Evolutionary conservation across 2,797 vertebrate genomes (phyloP), one percentile per base, ranked within the genome.

Genomic region (Pipistrellus nathusii): DNA sequence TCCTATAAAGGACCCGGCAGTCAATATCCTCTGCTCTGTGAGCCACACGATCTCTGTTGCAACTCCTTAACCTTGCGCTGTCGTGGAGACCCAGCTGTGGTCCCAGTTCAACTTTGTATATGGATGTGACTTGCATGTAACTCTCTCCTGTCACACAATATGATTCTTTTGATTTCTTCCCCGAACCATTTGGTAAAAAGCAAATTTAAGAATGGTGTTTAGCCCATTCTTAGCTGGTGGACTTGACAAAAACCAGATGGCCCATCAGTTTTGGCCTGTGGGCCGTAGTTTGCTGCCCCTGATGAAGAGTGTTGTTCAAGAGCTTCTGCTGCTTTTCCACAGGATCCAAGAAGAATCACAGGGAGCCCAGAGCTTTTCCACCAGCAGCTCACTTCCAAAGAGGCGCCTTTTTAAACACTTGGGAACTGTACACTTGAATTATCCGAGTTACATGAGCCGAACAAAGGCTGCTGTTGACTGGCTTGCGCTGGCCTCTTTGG

Each of bases 301-400:
- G 8, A 35, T 85, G 69, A 92, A 51, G 27, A 32, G 77, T 14
- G 21, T 23, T 15, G 72, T 76, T n/a, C 53, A 71, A 81, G 69
- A 80, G 32, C 64, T 48, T 23, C 51, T 91, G 27, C 64, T 73
- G 51, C 21, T 86, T 96, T 96, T 32, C 83, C 83, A 89, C n/a
- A 86, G 38, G 20, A 68, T 90, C 57, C 55, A 20, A 55, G 51
- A 59, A 82, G 62, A 73, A 83, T 68, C 27, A 48, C 51, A 30
- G 53, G 38, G 80, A 86, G 83, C 30, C 30, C 8, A 18, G 75
- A 73, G 38, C 46, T 30, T 80, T 92, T 82, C 27, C 21, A 53
- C 13, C 25, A 66, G 86, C 46, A 77, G 17, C 53, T 92, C 48
- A 48, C 38, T 90, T 88, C 77, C 64, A 77, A 57, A 88, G 48